phyloP scores from a whole-genome alignment of 2,113 vertebrate species.

The Bubo scandiacus region DNA sequence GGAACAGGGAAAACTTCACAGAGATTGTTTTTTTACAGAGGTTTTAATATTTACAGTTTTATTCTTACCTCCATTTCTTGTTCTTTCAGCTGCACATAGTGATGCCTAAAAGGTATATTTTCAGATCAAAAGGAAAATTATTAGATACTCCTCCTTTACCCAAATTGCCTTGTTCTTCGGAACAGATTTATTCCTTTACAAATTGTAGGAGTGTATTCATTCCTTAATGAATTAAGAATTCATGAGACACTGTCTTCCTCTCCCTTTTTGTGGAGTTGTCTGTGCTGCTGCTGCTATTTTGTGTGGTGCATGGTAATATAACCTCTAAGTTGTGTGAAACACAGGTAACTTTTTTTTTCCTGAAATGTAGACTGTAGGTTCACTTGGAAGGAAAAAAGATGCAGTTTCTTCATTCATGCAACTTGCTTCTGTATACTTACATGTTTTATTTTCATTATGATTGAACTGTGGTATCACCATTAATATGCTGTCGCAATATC shows the following conservation, averaged over 20 bases:
- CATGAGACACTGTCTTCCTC: background rate
- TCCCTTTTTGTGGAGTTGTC: background rate
- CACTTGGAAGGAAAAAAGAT: background rate
- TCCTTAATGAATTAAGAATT: constrained; percentile 24
- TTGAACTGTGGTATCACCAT: background rate
- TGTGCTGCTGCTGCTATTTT: background rate
- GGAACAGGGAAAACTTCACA: background rate
- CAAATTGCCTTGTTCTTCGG: background rate
- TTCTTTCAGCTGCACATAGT: background rate
- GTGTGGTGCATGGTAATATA: background rate
- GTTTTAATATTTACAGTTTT: background rate
- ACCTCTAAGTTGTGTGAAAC: background rate
- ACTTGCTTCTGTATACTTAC: background rate
- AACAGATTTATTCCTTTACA: background rate
- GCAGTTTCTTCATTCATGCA: background rate
- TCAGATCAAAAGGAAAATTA: constrained; percentile 16
- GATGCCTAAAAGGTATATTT: background rate
- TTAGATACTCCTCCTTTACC: background rate
- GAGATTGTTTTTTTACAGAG: background rate
- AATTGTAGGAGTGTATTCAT: background rate
- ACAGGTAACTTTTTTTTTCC: background rate
- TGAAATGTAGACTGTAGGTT: background rate
- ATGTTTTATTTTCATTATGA: background rate
- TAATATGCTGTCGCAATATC: background rate
- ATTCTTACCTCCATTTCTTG: background rate